Percentiles rank a stretch among this genome's conserved stretches.
Evolutionary conservation across 2,113 vertebrate genomes (phyloP).

Genomic region (Hiodon alosoides): DNA sequence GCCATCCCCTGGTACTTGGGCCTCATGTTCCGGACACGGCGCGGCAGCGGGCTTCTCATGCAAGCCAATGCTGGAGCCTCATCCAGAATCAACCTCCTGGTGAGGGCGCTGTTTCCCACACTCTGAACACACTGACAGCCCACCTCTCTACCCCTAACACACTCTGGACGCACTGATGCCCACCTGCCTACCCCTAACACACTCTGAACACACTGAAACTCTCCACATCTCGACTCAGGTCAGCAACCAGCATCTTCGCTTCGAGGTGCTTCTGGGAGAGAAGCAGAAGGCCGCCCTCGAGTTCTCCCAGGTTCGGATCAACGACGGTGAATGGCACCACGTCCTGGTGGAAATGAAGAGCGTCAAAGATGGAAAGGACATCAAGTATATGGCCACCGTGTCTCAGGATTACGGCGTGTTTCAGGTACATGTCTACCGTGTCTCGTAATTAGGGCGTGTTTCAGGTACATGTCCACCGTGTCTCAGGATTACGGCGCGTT

Average conservation of each 20-base stretch:
- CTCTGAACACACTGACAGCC: neutral
- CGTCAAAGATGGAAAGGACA: slow-evolving; percentile 80
- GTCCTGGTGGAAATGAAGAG: slow-evolving; percentile 76
- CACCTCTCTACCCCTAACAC: neutral
- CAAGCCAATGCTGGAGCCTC: slow-evolving; percentile 68
- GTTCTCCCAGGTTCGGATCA: slow-evolving; percentile 61
- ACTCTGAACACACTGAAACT: no score
- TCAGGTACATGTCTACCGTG: slow-evolving; percentile 53
- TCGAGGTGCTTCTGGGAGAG: slow-evolving; percentile 70
- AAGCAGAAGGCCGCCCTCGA: slow-evolving; percentile 59
- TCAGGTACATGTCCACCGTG: neutral
- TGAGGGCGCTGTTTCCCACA: slow-evolving; percentile 38
- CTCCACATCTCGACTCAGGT: slow-evolving; percentile 51
- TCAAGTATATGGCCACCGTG: slow-evolving; percentile 75
- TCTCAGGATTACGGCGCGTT: neutral
- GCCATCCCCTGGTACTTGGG: slow-evolving; percentile 82
- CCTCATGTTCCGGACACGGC: slow-evolving; percentile 81
- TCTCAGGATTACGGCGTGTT: slow-evolving; percentile 80
- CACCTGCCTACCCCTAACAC: no score
- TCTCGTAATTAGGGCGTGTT: neutral
- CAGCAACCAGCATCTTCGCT: slow-evolving; percentile 58
- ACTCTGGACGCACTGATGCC: no score
- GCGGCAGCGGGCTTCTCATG: slow-evolving; percentile 66
- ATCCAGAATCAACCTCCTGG: slow-evolving; percentile 74
- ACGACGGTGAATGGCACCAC: slow-evolving; percentile 80